A percentile compares a stretch with the other conserved stretches of the same genome.
Conservation (phyloP, 2,113 vertebrate species). For the Toxostoma redivivum region DNA sequence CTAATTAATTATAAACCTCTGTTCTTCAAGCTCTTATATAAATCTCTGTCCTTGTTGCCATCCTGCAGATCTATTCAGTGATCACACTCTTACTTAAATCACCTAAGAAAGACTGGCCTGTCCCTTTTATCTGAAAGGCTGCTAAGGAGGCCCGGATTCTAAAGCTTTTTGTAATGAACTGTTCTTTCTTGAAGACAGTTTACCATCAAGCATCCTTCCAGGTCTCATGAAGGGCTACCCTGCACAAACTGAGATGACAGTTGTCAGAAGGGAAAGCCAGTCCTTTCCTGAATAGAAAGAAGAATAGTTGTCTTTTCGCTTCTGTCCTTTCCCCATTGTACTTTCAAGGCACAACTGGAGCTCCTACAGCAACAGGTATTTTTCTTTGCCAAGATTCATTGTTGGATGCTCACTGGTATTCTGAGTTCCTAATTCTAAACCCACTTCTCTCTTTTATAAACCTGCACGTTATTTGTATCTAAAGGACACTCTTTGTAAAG, state of each 20-base stretch:
- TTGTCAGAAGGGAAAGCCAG: slow-evolving; percentile 42
- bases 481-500: slow-evolving; percentile 40
- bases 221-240: slow-evolving; percentile 46
- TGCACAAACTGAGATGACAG: slow-evolving; percentile 46
- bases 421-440: slow-evolving; percentile 41
- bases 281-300: slow-evolving; percentile 43
- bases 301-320: slow-evolving; percentile 40
- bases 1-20: slow-evolving; percentile 63
- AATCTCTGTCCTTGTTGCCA: slow-evolving; percentile 59
- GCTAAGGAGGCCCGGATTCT: slow-evolving; percentile 56
- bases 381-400: slow-evolving; percentile 50
- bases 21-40: slow-evolving; percentile 49
- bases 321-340: slow-evolving; percentile 50
- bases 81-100: slow-evolving; percentile 54
- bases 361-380: slow-evolving; percentile 58
- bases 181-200: slow-evolving; percentile 55
- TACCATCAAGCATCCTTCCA: slow-evolving; percentile 51
- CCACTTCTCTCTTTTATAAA: slow-evolving; percentile 40
- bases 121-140: slow-evolving; percentile 59
- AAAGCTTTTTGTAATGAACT: slow-evolving; percentile 62
- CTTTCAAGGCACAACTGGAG: slow-evolving; percentile 57
- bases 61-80: slow-evolving; percentile 61
- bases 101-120: slow-evolving; percentile 39
- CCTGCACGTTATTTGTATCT: slow-evolving; percentile 23
- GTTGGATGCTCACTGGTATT: slow-evolving; percentile 29